A percentile compares a stretch with the other conserved stretches of the same genome.
Conservation (phyloP, 2,797 vertebrate genomes). For the Limnodromus scolopaceus region DNA sequence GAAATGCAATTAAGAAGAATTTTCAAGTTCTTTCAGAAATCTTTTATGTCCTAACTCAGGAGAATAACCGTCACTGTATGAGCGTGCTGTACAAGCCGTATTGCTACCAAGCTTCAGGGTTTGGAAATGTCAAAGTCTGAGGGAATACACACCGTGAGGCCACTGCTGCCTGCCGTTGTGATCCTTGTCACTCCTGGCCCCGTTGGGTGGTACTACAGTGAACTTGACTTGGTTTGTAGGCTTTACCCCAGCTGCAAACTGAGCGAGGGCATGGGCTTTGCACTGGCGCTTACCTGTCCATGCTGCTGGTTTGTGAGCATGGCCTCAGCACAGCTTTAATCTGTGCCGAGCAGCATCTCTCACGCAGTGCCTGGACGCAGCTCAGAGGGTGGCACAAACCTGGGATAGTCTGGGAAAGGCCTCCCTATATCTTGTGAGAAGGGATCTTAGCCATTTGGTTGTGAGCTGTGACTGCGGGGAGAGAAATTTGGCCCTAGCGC, state of each 20-base stretch:
- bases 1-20: neutral
- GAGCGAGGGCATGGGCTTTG: neutral
- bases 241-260: neutral
- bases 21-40: neutral
- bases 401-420: neutral
- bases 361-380: neutral
- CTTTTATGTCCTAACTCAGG: neutral
- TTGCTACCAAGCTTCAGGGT: neutral
- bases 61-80: fast-evolving
- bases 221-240: neutral
- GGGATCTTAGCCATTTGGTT: neutral
- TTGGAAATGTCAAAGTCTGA: neutral
- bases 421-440: neutral
- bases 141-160: neutral
- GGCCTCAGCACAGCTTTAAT: neutral
- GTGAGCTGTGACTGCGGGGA: neutral
- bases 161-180: too few relatives aligned
- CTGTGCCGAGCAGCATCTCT: neutral
- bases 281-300: neutral
- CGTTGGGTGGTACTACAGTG: fast-evolving
- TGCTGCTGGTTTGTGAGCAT: neutral
- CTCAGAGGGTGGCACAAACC: neutral
- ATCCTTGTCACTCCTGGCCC: neutral
- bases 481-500: neutral
- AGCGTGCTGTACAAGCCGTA: neutral